Conservation (phyloP, 2,113 vertebrate species). For the Nicator chloris region DNA sequence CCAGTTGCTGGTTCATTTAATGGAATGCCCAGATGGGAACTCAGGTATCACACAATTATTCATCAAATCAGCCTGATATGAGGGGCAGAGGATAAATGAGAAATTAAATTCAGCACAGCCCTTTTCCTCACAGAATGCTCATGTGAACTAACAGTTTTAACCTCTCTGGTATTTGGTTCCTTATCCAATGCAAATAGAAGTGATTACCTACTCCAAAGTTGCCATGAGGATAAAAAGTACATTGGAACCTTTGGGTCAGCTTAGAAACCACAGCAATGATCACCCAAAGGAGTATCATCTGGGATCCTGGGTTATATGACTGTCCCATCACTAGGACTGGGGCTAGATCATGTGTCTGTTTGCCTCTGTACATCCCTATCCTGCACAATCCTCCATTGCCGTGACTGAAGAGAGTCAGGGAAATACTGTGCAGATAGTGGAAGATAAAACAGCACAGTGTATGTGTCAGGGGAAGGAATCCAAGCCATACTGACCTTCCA, state of each 20-base stretch:
- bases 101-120: not conserved
- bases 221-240: not conserved
- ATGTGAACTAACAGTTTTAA: not conserved
- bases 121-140: not conserved
- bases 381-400: not conserved
- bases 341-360: not conserved
- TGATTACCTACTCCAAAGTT: not conserved
- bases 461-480: not conserved
- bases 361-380: not conserved
- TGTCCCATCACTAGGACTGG: not conserved
- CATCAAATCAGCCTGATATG: not conserved
- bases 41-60: not conserved
- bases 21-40: not conserved
- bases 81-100: not conserved
- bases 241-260: not conserved
- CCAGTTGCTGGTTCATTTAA: not conserved
- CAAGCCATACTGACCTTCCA: slow-evolving; percentile 82
- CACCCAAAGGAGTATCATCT: not conserved
- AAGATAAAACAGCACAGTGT: not conserved
- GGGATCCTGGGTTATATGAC: not conserved
- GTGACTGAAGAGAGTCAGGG: not conserved
- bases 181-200: not conserved
- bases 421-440: not conserved
- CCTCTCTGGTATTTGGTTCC: not conserved
- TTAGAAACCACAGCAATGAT: not conserved